phyloP scores from a whole-genome alignment of 2,113 vertebrate species.

The Dromas ardeola region DNA sequence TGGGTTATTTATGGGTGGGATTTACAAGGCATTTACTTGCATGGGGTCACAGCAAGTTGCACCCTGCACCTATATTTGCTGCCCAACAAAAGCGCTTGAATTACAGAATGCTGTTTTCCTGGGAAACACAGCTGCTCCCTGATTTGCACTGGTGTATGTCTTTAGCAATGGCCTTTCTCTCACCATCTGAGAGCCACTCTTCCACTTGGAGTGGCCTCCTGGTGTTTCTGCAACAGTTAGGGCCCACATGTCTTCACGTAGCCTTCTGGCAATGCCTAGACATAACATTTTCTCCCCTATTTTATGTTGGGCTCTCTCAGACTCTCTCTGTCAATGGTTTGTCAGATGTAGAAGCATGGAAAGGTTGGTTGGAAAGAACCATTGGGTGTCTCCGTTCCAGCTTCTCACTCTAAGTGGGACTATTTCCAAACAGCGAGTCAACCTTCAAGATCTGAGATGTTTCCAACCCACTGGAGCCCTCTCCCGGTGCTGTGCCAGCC shows the following conservation, averaged over 20 bases:
- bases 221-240: not conserved
- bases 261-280: not conserved
- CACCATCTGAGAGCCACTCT: not conserved
- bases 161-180: not conserved
- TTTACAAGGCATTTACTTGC: not conserved
- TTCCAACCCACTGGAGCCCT: not conserved
- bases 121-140: not conserved
- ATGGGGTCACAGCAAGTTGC: not conserved
- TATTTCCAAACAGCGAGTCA: not conserved
- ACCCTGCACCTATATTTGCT: not conserved
- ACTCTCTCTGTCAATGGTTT: not conserved
- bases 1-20: not conserved
- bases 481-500: not conserved
- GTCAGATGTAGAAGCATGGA: not conserved
- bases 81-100: not conserved
- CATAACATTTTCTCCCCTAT: not conserved
- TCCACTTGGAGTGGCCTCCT: not conserved
- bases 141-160: not conserved
- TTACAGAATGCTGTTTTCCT: not conserved
- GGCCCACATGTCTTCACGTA: not conserved
- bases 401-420: not conserved
- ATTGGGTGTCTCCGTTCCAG: not conserved
- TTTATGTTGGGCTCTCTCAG: not conserved
- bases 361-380: not conserved
- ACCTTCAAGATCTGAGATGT: not conserved